Base-by-base conservation (phyloP, 1,140 invertebrate genomes). In the Patella vulgata region DNA sequence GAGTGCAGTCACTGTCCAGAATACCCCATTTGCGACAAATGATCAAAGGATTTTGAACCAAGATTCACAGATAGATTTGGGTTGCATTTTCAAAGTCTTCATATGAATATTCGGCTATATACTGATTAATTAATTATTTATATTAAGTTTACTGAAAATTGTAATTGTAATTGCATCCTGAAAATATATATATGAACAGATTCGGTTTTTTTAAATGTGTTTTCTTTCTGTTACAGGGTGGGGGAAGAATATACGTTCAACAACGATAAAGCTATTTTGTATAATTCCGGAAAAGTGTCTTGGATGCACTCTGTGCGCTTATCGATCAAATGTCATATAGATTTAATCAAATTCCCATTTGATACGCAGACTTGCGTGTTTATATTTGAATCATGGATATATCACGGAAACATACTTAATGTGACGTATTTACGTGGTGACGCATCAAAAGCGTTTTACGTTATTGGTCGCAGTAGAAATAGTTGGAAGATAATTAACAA, bases 321-420 rank as follows among this genome's bases (percentile, higher is more conserved):
- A 83, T 90, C 98, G 89, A 96, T 94, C 82, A 96, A 94, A 44
- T 99, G 98, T 85, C 96, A 93, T n/a, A 98, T 99, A 71, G 96
- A 99, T 83, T 96, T 99, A 46, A 68, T 94, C 39, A 97, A 97
- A 81, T 99, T 98, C 82, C 96, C 96, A 17, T 98, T 98, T 85
- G 97, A 98, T 66, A 44, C 71, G 82, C 97, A 99, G 95, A 60
- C 91, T 1, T 99, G 97, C 83, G 92, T 95, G 56, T 96, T 99
- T 92, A 97, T 97, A 84, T 99, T 99, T 70, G 96, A 96, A 5
- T 98, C 95, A 5, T 99, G 96, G 96, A 98, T 97, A 0, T 99
- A 97, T 83, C 96, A 98, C 76, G 96, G 95, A 0, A 93, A 97
- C 82, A 94, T 97, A 86, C 94, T 99, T 17, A 96, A 78, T 44